Base-by-base conservation (phyloP, 2,797 vertebrate species). In the Oryzias sinensis region DNA sequence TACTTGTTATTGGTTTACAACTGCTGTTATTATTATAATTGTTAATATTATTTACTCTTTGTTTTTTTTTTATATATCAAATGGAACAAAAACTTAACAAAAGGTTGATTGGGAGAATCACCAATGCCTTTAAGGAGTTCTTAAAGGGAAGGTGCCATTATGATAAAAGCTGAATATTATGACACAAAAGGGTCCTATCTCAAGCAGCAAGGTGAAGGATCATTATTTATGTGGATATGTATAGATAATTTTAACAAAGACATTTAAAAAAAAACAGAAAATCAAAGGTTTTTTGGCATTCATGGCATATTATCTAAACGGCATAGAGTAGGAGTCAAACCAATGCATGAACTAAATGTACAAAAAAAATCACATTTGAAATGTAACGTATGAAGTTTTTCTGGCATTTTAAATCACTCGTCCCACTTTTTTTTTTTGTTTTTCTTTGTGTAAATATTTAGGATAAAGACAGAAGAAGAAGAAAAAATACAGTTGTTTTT, bases 51-150 rank as follows among this genome's bases (percentile, higher is more conserved):
- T 84, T 43, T 46, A 77, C 74, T 78, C 70, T 68, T 81, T 18
- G 18, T 18, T 18, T 18, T 18, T 18, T 18, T 79, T 76, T 81
- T 87, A 85, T 85, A 51, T 84, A 85, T 77, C 59, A 72, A 76
- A 60, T 79, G 74, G 81, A 51, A 76, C 64, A 60, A 49, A 68
- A 72, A 79, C 62, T 53, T 42, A 74, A 65, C 81, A 76, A 84
- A 70, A 70, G 66, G 60, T 84, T 81, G 77, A 77, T 85, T 51
- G 59, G 59, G 80, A 88, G 80, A 75, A 65, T 90, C 88, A 89
- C 89, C 88, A 61, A 88, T 86, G 91, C 89, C 90, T 92, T 91
- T 88, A 90, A 87, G 85, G 79, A 70, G 83, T 87, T 85, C 86
- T 89, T 91, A 89, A 90, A 90, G 87, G 33, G 90, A 84, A 85